Evolutionary conservation across 2,113 vertebrate species (phyloP).

Genomic region (Rutilus rutilus): DNA sequence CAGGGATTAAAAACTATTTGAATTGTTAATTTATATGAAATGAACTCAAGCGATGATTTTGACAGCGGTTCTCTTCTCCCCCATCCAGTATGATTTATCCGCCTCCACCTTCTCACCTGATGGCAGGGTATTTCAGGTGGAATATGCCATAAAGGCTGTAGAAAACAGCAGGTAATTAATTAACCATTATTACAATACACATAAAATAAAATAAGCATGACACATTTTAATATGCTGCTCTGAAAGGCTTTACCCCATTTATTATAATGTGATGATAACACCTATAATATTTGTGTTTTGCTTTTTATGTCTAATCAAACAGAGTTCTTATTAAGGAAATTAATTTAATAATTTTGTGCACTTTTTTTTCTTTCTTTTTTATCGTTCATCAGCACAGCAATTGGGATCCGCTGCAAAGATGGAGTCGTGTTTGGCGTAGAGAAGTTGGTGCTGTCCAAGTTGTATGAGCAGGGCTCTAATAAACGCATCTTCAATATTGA

Average conservation of each 20-base stretch:
- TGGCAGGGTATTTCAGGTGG: slow-evolving; percentile 97
- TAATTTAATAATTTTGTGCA: background rate
- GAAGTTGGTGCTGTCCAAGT: slow-evolving; percentile 96
- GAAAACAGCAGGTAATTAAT: slow-evolving; percentile 95
- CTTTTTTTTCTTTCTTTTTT: background rate
- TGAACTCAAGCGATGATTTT: background rate
- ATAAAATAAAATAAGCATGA: no score
- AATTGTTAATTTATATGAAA: background rate
- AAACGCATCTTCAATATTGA: slow-evolving; percentile 99
- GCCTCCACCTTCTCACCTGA: slow-evolving; percentile 98
- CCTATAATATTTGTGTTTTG: background rate
- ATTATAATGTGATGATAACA: background rate
- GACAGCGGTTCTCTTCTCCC: slow-evolving; percentile 29
- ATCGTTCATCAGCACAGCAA: slow-evolving; percentile 84
- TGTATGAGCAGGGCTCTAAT: slow-evolving; percentile 98
- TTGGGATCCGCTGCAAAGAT: slow-evolving; percentile 96
- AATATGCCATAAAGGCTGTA: slow-evolving; percentile 98
- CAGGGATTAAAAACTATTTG: background rate
- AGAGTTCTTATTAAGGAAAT: background rate
- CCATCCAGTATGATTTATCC: slow-evolving; percentile 89
- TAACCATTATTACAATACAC: background rate
- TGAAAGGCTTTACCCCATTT: background rate
- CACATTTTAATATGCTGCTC: background rate
- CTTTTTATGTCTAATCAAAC: background rate
- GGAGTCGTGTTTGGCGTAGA: slow-evolving; percentile 97